Base-by-base conservation (phyloP, 2,797 vertebrate species). In the Pteropus rufus region DNA sequence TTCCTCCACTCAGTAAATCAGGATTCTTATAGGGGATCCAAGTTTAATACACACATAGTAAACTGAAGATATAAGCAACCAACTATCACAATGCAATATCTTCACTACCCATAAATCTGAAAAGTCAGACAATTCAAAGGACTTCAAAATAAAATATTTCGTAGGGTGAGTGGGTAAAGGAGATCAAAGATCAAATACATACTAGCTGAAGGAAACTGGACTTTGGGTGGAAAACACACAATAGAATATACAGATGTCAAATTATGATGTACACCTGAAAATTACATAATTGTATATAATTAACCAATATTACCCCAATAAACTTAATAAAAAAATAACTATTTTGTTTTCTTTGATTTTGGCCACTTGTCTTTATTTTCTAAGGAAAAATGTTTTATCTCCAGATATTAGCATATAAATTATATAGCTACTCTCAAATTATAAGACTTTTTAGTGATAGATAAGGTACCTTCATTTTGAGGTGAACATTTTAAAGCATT, bases 381-480 rank as follows among this genome's bases (percentile, higher is more conserved):
- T 44, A 80, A 92, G 52, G 31, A 80, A 87, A 91, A 94, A 92
- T 87, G 36, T 83, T 87, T 87, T 46, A 52, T 52, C 72, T 94
- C 24, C 69, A 87, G 19, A 49, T 54, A 87, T n/a, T 62, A 86
- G n/a, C 67, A 94, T 76, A 83, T 60, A 85, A 94, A 84, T 83
- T 75, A 95, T 16, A 92, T 2, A 39, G 21, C n/a, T 83, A 62
- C 34, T 77, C 52, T 93, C 70, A 92, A 92, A 75, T 49, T 65
- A 6, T n/a, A 92, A 67, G 58, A 92, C 36, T 81, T 72, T 72
- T 46, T 39, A 64, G 36, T 89, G 36, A 89, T 0, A 94, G 21
- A 76, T 24, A 86, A 1, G 72, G 19, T 21, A 91, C 15, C 12
- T 84, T 41, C 15, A 69, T 36, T 93, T 21, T 58, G 26, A 95